Conservation (phyloP, 2,888 invertebrate genomes). For the Synanthedon andrenaeformis region DNA sequence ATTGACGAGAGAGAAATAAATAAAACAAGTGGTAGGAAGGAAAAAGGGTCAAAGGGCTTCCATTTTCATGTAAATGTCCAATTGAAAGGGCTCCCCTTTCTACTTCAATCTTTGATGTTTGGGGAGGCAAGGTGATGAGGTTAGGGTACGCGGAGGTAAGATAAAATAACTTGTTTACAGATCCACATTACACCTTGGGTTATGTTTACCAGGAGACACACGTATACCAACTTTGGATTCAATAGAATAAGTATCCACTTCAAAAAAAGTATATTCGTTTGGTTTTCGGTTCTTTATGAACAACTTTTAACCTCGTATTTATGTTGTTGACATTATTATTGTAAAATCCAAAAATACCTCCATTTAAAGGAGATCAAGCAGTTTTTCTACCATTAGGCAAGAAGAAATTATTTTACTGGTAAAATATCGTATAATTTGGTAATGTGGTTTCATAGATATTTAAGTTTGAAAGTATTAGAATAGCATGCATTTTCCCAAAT, state of each 20-base stretch:
- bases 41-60: conserved; percentile 31
- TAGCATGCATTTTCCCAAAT: not conserved
- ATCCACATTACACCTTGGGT: not conserved
- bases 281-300: too few relatives aligned
- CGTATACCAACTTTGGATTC: not conserved
- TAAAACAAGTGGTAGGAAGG: conserved; percentile 33
- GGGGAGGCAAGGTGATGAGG: conserved; percentile 21
- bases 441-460: too few relatives aligned
- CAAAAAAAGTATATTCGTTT: too few relatives aligned
- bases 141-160: conserved; percentile 22
- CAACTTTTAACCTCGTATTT: too few relatives aligned
- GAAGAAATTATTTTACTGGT: too few relatives aligned
- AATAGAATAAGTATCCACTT: not conserved
- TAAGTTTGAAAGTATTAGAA: too few relatives aligned
- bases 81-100: conserved; percentile 12
- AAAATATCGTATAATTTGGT: too few relatives aligned
- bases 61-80: conserved; percentile 39
- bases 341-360: too few relatives aligned
- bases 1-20: conserved; percentile 40
- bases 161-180: conserved; percentile 20
- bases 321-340: too few relatives aligned
- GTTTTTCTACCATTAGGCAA: too few relatives aligned
- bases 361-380: too few relatives aligned
- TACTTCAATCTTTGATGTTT: conserved; percentile 38
- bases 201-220: conserved; percentile 1